Evolutionary conservation across 1,140 invertebrate species (phyloP).

Genomic region (Tigriopus japonicus): DNA sequence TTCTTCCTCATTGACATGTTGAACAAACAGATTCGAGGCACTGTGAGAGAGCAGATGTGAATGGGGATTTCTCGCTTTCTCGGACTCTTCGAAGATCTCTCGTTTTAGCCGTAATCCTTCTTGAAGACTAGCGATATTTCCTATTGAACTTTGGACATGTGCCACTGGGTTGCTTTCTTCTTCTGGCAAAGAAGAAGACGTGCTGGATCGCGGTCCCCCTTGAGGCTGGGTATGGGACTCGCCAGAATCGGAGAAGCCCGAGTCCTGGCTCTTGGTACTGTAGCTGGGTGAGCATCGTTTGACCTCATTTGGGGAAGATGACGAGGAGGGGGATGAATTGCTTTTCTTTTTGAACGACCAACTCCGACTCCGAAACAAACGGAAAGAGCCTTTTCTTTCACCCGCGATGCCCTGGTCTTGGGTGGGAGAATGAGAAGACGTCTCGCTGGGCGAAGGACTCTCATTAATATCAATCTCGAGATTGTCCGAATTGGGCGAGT

Average conservation of each 20-base stretch:
- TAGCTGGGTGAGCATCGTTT: constrained; percentile 8
- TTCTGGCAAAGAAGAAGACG: no score
- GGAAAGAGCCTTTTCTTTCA: not conserved
- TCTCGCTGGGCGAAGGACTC: no score
- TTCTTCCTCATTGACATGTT: no score
- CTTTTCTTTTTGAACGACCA: not conserved
- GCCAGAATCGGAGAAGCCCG: constrained; percentile 5
- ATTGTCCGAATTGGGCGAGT: no score
- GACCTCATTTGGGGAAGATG: not conserved
- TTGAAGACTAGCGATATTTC: constrained; percentile 5
- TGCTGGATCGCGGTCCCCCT: no score
- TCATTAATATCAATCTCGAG: no score
- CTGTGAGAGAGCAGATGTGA: not conserved
- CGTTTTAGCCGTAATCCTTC: not conserved
- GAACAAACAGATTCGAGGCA: not conserved
- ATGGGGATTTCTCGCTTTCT: not conserved
- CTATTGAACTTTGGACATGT: constrained; percentile 2
- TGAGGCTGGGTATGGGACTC: not conserved
- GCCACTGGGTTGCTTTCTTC: not conserved
- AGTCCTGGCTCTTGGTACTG: constrained; percentile 5
- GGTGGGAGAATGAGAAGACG: no score
- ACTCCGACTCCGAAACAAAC: not conserved
- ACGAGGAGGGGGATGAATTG: no score
- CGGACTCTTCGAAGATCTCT: no score
- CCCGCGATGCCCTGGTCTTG: not conserved